Evolutionary conservation across 1,140 invertebrate species (phyloP).

Genomic region (Halesus radiatus): DNA sequence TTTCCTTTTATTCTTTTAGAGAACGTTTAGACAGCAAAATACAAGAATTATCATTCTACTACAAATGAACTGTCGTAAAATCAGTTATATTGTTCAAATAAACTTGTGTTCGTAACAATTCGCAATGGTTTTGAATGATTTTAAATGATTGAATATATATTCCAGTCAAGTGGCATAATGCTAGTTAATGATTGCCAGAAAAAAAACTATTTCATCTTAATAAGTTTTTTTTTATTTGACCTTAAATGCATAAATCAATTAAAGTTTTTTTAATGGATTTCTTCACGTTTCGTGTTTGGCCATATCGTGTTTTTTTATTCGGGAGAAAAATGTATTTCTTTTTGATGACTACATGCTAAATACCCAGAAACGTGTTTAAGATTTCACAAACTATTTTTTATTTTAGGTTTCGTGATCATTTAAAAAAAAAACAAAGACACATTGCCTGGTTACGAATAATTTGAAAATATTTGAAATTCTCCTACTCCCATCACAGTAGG

Average conservation of each 20-base stretch:
- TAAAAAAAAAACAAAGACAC: too few species aligned
- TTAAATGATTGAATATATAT: slow-evolving; percentile 36
- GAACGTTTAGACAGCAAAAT: too few species aligned
- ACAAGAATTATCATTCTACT: too few species aligned
- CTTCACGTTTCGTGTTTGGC: neutral
- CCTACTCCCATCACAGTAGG: too few species aligned
- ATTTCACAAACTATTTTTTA: neutral
- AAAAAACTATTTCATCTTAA: slow-evolving; percentile 49
- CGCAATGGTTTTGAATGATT: too few species aligned
- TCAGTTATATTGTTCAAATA: too few species aligned
- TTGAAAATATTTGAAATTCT: too few species aligned
- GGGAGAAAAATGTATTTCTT: slow-evolving; percentile 1
- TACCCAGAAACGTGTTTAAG: neutral
- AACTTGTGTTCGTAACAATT: too few species aligned
- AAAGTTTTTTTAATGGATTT: slow-evolving; percentile 51
- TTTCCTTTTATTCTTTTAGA: too few species aligned
- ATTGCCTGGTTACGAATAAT: too few species aligned
- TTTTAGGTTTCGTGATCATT: too few species aligned
- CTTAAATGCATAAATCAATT: slow-evolving; percentile 54
- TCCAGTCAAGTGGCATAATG: slow-evolving; percentile 50
- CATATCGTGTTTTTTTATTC: neutral
- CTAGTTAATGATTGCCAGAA: slow-evolving; percentile 41
- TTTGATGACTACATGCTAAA: slow-evolving; percentile 30
- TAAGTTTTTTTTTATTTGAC: slow-evolving; percentile 52
- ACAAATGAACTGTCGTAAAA: too few species aligned